A percentile compares a stretch with the other conserved stretches of the same genome.
Conservation (phyloP, 2,797 vertebrate genomes). For the Spondyliosoma cantharus region DNA sequence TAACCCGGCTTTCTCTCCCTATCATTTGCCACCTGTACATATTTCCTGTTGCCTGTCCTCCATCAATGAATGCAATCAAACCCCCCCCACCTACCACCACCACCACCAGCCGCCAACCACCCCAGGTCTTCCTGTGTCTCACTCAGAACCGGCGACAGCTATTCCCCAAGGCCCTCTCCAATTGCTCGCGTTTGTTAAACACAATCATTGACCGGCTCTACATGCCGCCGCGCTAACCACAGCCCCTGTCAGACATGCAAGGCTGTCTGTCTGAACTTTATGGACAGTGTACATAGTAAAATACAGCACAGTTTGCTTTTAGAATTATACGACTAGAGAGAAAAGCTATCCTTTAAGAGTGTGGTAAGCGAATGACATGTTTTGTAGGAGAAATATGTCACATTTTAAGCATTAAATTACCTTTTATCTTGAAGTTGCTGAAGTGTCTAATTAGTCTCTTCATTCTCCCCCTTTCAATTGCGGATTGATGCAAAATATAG, state of each 20-base stretch:
- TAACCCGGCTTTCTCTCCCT: constrained; percentile 18
- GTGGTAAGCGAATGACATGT: background rate
- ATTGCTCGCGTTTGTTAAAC: constrained; percentile 71
- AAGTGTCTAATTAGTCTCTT: background rate
- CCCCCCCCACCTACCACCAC: background rate
- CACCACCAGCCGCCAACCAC: background rate
- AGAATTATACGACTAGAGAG: background rate
- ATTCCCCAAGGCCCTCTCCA: constrained; percentile 57
- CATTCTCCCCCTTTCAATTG: background rate
- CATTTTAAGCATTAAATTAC: background rate
- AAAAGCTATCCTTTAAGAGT: background rate
- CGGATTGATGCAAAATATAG: background rate
- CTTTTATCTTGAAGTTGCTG: no score
- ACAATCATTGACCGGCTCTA: constrained; percentile 45
- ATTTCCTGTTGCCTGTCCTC: constrained; percentile 17
- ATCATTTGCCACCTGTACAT: constrained; percentile 41
- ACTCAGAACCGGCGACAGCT: constrained; percentile 44
- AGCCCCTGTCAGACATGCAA: constrained; percentile 31
- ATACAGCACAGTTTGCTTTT: background rate
- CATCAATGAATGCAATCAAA: constrained; percentile 57
- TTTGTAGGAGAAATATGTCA: background rate
- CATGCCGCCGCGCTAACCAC: constrained; percentile 50
- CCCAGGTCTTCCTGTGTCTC: constrained; percentile 36
- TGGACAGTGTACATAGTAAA: constrained; percentile 15
- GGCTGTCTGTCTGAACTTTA: constrained; percentile 27